Percentiles rank a stretch among this genome's conserved stretches.
These are phyloP conservation scores for Palythoa caribaeorum DNA, from an alignment of 92 coral and sea anemone species.

Conservation along the genomic window DNA sequence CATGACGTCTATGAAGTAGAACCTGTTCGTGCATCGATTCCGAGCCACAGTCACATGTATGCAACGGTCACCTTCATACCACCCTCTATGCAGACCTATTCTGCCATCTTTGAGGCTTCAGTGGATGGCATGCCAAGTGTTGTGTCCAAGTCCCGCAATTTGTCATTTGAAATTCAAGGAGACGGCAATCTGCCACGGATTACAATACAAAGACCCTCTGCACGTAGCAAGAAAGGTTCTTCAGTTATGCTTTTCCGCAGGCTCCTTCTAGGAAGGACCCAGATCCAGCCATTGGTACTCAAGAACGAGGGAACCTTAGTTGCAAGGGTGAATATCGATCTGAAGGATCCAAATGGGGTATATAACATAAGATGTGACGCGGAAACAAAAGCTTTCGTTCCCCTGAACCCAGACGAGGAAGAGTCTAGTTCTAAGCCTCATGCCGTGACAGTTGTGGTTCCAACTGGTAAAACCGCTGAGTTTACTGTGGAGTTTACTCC, in stretches of 20 bases:
- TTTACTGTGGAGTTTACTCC: slow-evolving; percentile 94
- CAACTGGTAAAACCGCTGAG: slow-evolving; percentile 89
- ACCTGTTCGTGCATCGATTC: slow-evolving; percentile 94
- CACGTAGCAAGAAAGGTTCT: slow-evolving; percentile 95
- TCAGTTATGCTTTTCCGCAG: slow-evolving; percentile 88
- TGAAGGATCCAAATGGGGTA: slow-evolving; percentile 83
- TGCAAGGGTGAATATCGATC: slow-evolving; percentile 84
- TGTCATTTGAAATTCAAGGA: slow-evolving; percentile 97
- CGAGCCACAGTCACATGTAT: slow-evolving; percentile 91
- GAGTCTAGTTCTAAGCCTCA: slow-evolving; percentile 62
- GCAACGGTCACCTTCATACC: slow-evolving; percentile 92
- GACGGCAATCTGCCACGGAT: slow-evolving; percentile 98
- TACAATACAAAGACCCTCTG: slow-evolving; percentile 82
- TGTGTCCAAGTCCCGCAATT: slow-evolving; percentile 94
- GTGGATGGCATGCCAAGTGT: slow-evolving; percentile 98
- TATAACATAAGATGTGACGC: slow-evolving; percentile 75
- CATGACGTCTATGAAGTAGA: slow-evolving; percentile 96
- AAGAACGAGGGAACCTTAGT: slow-evolving; percentile 92
- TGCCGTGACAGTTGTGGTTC: slow-evolving; percentile 78
- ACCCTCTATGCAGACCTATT: slow-evolving; percentile 97
- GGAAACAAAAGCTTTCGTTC: slow-evolving; percentile 71
- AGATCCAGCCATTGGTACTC: slow-evolving; percentile 78
- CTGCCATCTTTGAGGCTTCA: slow-evolving; percentile 94
- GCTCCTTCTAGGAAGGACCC: slow-evolving; percentile 91
- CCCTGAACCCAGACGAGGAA: slow-evolving; percentile 64